These are phyloP conservation scores for Pelodytes ibericus DNA, from an alignment of 2,797 vertebrate genomes.

Conservation along the genomic window DNA sequence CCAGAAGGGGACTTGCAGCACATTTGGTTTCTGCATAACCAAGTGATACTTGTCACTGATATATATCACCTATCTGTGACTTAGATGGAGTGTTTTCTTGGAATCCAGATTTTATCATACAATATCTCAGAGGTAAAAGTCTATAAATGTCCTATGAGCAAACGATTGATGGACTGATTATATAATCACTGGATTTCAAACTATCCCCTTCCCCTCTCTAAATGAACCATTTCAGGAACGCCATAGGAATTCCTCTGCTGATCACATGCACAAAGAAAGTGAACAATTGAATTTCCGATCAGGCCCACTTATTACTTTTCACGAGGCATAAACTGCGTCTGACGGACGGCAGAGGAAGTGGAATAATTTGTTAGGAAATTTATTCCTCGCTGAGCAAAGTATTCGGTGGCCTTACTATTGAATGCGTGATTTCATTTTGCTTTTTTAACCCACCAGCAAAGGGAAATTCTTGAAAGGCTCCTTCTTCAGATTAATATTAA, in stretches of 20 bases:
- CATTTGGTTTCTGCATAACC: conserved; percentile 18
- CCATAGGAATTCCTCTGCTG: conserved; percentile 36
- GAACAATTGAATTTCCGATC: conserved; percentile 57
- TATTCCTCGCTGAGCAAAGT: conserved; percentile 41
- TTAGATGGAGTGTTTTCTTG: conserved; percentile 22
- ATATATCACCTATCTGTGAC: conserved; percentile 13
- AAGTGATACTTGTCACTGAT: conserved; percentile 11
- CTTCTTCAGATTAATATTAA: conserved; percentile 13
- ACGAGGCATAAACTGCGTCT: conserved; percentile 51
- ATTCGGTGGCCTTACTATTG: conserved; percentile 26
- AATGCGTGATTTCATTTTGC: conserved; percentile 39
- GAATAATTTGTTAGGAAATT: conserved; percentile 53
- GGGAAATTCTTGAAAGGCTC: conserved; percentile 5
- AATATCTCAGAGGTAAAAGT: conserved; percentile 25
- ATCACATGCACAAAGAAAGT: conserved; percentile 46
- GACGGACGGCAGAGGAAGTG: conserved; percentile 50
- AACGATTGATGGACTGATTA: conserved; percentile 39
- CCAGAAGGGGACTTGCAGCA: conserved; percentile 11
- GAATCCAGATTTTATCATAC: conserved; percentile 16
- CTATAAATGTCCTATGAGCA: conserved; percentile 38
- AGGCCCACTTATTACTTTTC: conserved; percentile 53
- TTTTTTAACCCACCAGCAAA: conserved; percentile 35
- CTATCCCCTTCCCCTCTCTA: conserved; percentile 33
- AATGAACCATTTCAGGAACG: conserved; percentile 39
- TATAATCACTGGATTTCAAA: conserved; percentile 31